Conservation (phyloP, 1,140 invertebrate genomes). For the Trachymyrmex cornetzi region DNA sequence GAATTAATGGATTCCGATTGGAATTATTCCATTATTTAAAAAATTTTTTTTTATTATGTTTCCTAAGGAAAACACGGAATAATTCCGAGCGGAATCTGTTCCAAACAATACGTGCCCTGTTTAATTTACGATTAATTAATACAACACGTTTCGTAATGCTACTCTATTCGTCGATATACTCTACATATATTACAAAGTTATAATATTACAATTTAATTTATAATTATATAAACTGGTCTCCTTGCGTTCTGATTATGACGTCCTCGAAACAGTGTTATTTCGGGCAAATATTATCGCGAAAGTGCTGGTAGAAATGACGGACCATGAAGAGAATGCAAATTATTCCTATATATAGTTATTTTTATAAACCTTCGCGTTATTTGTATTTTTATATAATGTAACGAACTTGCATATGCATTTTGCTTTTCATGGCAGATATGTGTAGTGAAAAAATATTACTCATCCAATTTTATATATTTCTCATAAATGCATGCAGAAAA, state of each 20-base stretch:
- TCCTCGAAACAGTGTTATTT: not conserved
- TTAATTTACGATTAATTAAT: constrained; percentile 10
- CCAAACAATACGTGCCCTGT: not conserved
- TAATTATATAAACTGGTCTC: not conserved
- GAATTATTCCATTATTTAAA: too few species aligned
- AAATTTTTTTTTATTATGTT: too few species aligned
- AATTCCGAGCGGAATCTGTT: too few species aligned
- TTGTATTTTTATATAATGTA: not conserved
- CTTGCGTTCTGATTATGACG: not conserved
- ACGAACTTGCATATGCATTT: not conserved
- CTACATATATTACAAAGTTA: not conserved
- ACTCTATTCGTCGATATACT: not conserved
- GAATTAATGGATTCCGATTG: too few species aligned
- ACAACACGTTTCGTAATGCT: not conserved
- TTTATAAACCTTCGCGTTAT: not conserved
- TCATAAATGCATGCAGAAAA: constrained; percentile 8
- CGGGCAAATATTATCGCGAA: not conserved
- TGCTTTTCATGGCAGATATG: not conserved
- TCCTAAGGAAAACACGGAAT: too few species aligned
- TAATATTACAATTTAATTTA: constrained; percentile 14
- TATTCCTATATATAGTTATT: not conserved
- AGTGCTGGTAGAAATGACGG: not conserved
- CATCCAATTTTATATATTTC: not conserved
- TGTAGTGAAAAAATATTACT: not conserved
- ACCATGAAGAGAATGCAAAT: not conserved